A percentile compares a stretch with the other conserved stretches of the same genome.
Conservation (phyloP, 2,888 invertebrate species). For the Athalia circularis region DNA sequence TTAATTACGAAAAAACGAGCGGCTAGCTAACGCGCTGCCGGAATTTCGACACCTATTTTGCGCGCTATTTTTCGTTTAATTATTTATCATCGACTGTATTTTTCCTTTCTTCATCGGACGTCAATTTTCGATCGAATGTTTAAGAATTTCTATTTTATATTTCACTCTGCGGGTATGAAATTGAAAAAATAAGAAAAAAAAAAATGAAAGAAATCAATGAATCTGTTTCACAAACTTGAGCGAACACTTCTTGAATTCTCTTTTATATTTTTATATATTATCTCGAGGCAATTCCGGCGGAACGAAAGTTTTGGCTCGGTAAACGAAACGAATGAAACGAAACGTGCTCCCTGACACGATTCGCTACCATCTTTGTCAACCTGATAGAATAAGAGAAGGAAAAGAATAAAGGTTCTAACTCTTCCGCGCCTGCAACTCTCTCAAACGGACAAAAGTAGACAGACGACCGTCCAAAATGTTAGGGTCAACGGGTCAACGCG, state of each 20-base stretch:
- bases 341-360: constrained; percentile 32
- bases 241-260: neutral
- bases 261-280: neutral
- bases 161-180: too few species aligned
- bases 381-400: constrained; percentile 8
- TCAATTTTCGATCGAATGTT: too few species aligned
- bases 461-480: constrained; percentile 28
- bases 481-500: constrained; percentile 18
- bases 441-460: constrained; percentile 35
- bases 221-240: neutral
- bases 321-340: constrained; percentile 41
- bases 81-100: neutral
- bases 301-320: constrained; percentile 19
- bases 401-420: constrained; percentile 27
- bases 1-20: constrained; percentile 20
- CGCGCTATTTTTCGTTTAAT: neutral
- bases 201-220: too few species aligned
- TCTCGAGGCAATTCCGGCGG: neutral
- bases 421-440: constrained; percentile 9
- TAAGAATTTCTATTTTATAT: too few species aligned
- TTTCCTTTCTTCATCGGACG: too few species aligned
- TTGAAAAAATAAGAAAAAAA: too few species aligned
- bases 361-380: constrained; percentile 31
- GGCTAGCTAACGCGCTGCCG: neutral
- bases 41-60: neutral